A percentile compares a stretch with the other conserved stretches of the same genome.
Evolutionary conservation across 2,113 vertebrate genomes (phyloP).

Genomic region (Chloroceryle aenea): DNA sequence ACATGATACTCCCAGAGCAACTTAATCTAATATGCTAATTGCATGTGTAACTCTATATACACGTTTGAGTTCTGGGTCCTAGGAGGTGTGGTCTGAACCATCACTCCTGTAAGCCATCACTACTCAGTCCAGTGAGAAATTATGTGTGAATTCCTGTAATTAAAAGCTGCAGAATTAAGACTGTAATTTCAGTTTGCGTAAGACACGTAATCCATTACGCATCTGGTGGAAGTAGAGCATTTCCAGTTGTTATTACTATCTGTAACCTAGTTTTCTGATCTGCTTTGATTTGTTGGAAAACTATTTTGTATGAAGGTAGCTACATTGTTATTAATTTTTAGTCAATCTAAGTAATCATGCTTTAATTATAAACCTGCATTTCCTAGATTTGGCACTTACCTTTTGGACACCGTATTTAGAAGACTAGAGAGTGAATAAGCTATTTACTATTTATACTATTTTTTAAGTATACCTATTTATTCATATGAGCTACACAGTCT

Average conservation of each 20-base stretch:
- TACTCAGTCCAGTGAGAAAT: not conserved
- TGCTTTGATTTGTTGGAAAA: not conserved
- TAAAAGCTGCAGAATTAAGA: slow-evolving; percentile 25
- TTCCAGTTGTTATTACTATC: not conserved
- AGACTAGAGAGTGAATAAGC: not conserved
- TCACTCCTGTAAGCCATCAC: not conserved
- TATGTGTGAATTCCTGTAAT: not conserved
- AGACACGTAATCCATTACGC: not conserved
- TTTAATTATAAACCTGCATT: not conserved
- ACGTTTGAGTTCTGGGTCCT: not conserved
- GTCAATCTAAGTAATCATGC: not conserved
- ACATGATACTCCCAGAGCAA: slow-evolving; percentile 16
- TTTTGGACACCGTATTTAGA: not conserved
- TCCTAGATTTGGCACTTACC: not conserved
- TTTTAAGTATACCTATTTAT: not conserved
- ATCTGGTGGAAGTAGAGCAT: not conserved
- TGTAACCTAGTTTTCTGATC: slow-evolving; percentile 14
- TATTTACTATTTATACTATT: not conserved
- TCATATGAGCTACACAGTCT: not conserved
- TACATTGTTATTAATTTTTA: not conserved
- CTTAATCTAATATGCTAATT: slow-evolving; percentile 16
- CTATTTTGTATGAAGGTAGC: not conserved
- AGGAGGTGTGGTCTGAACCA: not conserved
- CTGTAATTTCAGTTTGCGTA: not conserved
- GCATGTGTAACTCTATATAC: slow-evolving; percentile 8